Evolutionary conservation across 2,113 vertebrate genomes (phyloP).

Genomic region (Equus przewalskii): DNA sequence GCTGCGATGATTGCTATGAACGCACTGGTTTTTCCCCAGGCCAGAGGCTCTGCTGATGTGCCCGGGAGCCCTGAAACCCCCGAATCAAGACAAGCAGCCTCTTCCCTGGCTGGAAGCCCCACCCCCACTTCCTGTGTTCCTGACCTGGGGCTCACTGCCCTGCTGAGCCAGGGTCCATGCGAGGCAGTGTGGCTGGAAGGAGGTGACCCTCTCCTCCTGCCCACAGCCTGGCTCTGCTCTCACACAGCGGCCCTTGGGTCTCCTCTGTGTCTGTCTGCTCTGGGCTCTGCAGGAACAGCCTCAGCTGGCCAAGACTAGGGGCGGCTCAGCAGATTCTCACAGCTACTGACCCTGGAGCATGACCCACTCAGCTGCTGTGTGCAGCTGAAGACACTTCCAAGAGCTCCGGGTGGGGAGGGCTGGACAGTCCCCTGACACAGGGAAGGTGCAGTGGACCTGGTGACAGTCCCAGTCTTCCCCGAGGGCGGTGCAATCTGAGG

Average conservation of each 20-base stretch:
- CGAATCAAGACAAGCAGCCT: not conserved
- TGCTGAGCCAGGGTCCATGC: rapidly evolving
- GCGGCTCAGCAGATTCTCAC: not conserved
- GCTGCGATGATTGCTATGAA: not conserved
- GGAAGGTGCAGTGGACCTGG: not conserved
- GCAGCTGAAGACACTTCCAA: not conserved
- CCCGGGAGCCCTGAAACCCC: not conserved
- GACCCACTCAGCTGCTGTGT: not conserved
- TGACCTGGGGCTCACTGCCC: not conserved
- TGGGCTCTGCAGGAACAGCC: not conserved
- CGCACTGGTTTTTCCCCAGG: not conserved
- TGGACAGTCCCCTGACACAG: not conserved
- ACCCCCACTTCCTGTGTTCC: not conserved
- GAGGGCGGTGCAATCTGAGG: not conserved
- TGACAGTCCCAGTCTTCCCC: not conserved
- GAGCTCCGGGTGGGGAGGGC: not conserved
- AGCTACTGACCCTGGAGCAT: not conserved
- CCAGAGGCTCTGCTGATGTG: not conserved
- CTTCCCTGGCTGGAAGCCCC: not conserved
- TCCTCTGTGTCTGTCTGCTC: not conserved
- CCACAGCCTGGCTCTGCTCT: not conserved
- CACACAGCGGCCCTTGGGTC: not conserved
- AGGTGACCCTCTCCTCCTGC: too few species aligned
- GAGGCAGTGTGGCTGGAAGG: not conserved
- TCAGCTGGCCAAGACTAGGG: not conserved